A percentile compares a stretch with the other conserved stretches of the same genome.
phyloP scores from a whole-genome alignment of 2,113 vertebrate species.

The Sander lucioperca region DNA sequence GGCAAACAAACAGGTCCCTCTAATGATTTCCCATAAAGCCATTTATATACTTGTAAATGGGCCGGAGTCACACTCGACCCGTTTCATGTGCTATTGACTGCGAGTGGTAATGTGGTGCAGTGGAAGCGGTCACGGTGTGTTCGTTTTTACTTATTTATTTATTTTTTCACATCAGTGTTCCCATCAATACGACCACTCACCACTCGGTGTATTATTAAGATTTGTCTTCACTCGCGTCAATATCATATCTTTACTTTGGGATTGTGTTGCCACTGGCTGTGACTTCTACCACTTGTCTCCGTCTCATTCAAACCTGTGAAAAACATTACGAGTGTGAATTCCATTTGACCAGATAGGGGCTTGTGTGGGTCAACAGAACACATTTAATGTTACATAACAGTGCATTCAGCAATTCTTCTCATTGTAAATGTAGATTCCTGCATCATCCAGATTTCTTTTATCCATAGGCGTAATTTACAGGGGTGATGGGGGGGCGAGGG shows the following conservation, averaged over 20 bases:
- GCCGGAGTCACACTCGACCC: constrained; percentile 28
- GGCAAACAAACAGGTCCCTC: constrained; percentile 59
- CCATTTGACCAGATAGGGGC: background rate
- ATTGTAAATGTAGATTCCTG: background rate
- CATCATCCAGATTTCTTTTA: too few relatives aligned
- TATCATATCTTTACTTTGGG: background rate
- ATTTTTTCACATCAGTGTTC: constrained; percentile 19
- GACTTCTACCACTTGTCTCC: background rate
- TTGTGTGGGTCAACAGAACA: background rate
- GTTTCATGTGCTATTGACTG: constrained; percentile 43
- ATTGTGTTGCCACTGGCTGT: background rate
- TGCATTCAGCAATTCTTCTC: too few relatives aligned
- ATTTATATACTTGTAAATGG: constrained; percentile 50
- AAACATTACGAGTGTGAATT: background rate
- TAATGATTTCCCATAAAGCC: constrained; percentile 73
- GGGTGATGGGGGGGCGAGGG: too few relatives aligned
- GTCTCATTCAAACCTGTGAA: background rate
- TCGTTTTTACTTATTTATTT: constrained; percentile 40
- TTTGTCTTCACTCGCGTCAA: constrained; percentile 28
- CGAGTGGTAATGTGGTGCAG: constrained; percentile 35
- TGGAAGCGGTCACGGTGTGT: constrained; percentile 21
- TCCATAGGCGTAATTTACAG: too few relatives aligned
- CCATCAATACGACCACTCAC: constrained; percentile 38
- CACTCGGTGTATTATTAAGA: constrained; percentile 8
- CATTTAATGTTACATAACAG: too few relatives aligned